Percentiles rank a stretch among this genome's conserved stretches.
phyloP scores from a whole-genome alignment of 1,140 invertebrate genomes.

The Platorchestia sp. region DNA sequence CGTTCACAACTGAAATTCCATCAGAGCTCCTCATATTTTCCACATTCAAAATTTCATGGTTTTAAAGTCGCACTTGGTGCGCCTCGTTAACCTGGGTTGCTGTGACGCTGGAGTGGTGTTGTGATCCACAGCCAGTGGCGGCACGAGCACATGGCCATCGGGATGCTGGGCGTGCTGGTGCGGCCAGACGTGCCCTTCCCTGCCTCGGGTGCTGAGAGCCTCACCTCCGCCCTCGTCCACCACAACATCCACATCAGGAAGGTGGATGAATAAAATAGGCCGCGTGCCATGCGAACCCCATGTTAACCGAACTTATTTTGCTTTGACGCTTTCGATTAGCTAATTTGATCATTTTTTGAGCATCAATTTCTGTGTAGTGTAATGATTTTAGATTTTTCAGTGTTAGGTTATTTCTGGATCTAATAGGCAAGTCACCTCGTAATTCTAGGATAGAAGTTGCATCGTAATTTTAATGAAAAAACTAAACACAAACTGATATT shows the following conservation, averaged over 20 bases:
- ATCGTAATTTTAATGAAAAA: no score
- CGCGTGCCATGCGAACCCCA: not conserved
- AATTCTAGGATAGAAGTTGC: no score
- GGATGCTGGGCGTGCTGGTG: slow-evolving; percentile 80
- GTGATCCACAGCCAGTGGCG: slow-evolving; percentile 80
- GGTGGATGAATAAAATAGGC: slow-evolving; percentile 70
- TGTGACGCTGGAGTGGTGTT: not conserved
- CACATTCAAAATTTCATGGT: not conserved
- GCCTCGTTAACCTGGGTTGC: not conserved
- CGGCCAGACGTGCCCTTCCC: slow-evolving; percentile 80
- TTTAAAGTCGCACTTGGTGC: not conserved
- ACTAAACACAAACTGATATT: no score
- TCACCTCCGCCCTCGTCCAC: slow-evolving; percentile 79
- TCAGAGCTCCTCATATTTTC: not conserved
- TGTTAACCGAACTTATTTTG: no score
- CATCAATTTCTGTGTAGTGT: not conserved
- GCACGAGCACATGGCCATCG: slow-evolving; percentile 81
- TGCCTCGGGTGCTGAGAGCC: slow-evolving; percentile 77
- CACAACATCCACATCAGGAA: slow-evolving; percentile 84
- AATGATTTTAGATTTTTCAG: not conserved
- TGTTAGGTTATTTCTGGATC: no score
- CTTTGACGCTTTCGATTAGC: no score
- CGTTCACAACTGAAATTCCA: no score
- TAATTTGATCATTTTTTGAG: not conserved
- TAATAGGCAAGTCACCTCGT: no score